Evolutionary conservation across 2,888 invertebrate genomes (phyloP), one percentile per base, ranked within the genome.

Genomic region (Lordiphosa andalusiaca): DNA sequence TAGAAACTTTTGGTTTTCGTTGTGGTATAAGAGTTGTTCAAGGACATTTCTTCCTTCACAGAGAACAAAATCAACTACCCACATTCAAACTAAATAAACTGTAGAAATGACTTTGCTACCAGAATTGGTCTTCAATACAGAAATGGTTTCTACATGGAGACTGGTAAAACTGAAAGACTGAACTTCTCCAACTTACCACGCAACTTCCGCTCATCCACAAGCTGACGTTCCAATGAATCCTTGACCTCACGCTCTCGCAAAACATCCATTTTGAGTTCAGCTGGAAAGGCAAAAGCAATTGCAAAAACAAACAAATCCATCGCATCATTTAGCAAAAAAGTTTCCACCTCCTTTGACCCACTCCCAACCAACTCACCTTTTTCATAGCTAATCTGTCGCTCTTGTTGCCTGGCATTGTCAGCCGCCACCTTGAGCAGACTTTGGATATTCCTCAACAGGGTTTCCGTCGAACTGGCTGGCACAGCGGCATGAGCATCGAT

Each of bases 351-450:
- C 6, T 7, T 4, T 7, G 3, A 35, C 10, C 25, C 39, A 53
- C 9, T n/a, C 19, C 35, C 39, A 53, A 40, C 36, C 3, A 23
- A 50, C 77, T 90, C 91, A 98, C 98, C 97, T 95, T 97, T 98
- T 91, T 98, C 98, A 90, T 96, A 96, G 92, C 95, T 96, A 90
- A 97, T 95, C 91, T 98, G 97, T 76, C 97, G 92, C 90, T 98
- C 98, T 90, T 98, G 97, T 88, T 98, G 97, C 83, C 98, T 93
- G 53, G 98, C 97, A 90, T 98, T 98, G 90, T 98, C 98, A 2
- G 97, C 97, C n/a, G 98, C 98, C 65, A 98, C 97, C 90, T 98
- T 98, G 68, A 98, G 93, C 70, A 98, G 92, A 52, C 98, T 97
- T 90, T 98, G 98, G 87, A 98, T 98, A 90, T 98, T 98, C 87